phyloP scores from a whole-genome alignment of 2,888 invertebrate genomes.

The Calliphora vomitoria region DNA sequence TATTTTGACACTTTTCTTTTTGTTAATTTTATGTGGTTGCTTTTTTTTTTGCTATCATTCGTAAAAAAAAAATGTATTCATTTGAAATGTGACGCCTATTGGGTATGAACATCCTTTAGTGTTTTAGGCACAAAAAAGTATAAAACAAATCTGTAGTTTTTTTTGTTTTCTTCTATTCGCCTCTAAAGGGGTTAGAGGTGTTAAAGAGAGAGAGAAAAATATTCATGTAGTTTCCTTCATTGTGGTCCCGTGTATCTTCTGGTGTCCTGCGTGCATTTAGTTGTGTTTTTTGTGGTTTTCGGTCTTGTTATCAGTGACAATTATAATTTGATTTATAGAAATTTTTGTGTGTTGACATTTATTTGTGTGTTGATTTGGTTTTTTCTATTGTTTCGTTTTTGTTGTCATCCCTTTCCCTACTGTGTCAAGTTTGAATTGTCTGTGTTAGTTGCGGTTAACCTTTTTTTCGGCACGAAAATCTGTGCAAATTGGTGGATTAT shows the following conservation, averaged over 20 bases:
- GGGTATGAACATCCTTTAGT: constrained; percentile 43
- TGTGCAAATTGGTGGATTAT: constrained; percentile 70
- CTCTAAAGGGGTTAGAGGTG: constrained; percentile 51
- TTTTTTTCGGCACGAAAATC: constrained; percentile 61
- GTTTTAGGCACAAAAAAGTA: constrained; percentile 1
- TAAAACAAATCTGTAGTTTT: constrained; percentile 32
- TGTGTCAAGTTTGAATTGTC: constrained; percentile 39
- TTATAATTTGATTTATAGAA: constrained; percentile 74
- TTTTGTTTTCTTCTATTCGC: not conserved
- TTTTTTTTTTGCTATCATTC: constrained; percentile 34
- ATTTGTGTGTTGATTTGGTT: constrained; percentile 65
- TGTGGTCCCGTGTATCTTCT: constrained; percentile 1
- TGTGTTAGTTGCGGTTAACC: constrained; percentile 68
- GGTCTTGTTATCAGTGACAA: constrained; percentile 71
- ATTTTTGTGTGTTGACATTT: constrained; percentile 70
- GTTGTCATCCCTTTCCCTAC: not conserved
- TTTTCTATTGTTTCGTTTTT: constrained; percentile 38
- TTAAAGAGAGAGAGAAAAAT: constrained; percentile 11
- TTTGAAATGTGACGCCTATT: constrained; percentile 65
- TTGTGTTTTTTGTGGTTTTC: constrained; percentile 63
- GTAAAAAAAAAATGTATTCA: constrained; percentile 13
- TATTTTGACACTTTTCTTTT: constrained; percentile 70
- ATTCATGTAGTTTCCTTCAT: constrained; percentile 9
- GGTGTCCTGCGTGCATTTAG: constrained; percentile 46
- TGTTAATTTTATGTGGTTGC: constrained; percentile 54